Evolutionary conservation across 2,797 vertebrate genomes (phyloP), one percentile per base, ranked within the genome.

Genomic region (Cyprinella venusta): DNA sequence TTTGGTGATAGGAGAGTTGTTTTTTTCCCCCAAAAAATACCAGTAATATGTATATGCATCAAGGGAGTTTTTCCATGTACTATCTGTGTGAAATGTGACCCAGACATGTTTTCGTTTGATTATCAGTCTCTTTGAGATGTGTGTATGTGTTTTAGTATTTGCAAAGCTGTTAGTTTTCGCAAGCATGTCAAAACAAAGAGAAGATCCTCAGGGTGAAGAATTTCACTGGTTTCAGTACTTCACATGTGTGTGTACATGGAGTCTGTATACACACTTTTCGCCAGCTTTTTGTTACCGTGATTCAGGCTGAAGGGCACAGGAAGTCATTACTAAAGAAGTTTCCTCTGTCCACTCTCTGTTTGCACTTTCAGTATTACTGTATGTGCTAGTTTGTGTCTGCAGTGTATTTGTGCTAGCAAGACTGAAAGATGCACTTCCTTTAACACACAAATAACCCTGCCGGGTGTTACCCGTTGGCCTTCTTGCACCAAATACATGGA

Each of bases 251-350:
- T 74, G 69, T 50, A 71, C 26, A 52, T 64, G n/a, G 8, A 63
- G 33, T 56, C 54, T 45, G 50, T n/a, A 12, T n/a, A 21, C 16
- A 10, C 33, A 52, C n/a, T 67, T 50, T 54, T 40, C 50, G 45
- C 18, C 45, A 40, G 59, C 21, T 70, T 77, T 30, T 26, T 67
- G 64, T 69, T 68, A 36, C 30, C 38, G 13, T 72, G 83, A 65
- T 33, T 77, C 16, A 10, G 36, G 30, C 52, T 42, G 74, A 70
- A 79, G 48, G 50, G 36, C 24, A 59, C 59, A 82, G 87, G 87
- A 87, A 76, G 81, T 61, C 70, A 48, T 30, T 26, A 33, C 52
- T 78, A 71, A 75, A 63, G 26, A 42, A 69, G 38, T 50, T 82
- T 84, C 68, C 71, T 80, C 54, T 13, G 6, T n/a, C 50, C 63